phyloP scores from a whole-genome alignment of 2,888 invertebrate genomes.

The Cephus runcator region DNA sequence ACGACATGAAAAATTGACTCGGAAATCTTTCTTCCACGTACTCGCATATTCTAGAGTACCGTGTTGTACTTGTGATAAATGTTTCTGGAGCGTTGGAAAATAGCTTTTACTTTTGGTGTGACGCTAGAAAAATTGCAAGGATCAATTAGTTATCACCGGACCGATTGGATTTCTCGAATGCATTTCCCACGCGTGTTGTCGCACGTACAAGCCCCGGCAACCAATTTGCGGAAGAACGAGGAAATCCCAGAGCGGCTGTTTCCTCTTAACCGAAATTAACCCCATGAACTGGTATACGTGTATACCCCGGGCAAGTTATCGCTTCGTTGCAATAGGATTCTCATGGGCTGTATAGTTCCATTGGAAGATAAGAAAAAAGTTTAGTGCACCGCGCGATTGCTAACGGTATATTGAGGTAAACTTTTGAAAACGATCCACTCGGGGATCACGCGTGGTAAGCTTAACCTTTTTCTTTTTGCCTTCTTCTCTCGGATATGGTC shows the following conservation, averaged over 20 bases:
- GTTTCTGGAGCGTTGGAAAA: background rate
- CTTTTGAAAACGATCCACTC: background rate
- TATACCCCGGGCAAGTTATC: background rate
- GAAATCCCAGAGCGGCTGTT: conserved; percentile 53
- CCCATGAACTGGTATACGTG: conserved; percentile 7
- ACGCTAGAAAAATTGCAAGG: background rate
- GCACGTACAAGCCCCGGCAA: conserved; percentile 34
- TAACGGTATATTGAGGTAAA: background rate
- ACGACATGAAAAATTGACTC: background rate
- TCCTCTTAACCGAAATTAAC: conserved; percentile 58
- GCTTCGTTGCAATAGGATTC: background rate
- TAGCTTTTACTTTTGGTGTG: background rate
- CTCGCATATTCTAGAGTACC: background rate
- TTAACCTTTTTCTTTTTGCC: background rate
- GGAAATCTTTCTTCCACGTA: background rate
- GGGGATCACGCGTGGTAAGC: background rate
- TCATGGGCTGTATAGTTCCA: background rate
- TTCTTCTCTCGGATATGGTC: background rate
- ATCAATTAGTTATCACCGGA: background rate
- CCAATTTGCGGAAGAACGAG: conserved; percentile 35
- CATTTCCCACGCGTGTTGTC: conserved; percentile 58
- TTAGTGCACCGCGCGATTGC: background rate
- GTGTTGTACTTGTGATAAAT: background rate
- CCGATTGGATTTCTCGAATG: conserved; percentile 47
- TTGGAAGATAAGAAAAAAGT: conserved; percentile 1